Evolutionary conservation across 2,797 vertebrate species (phyloP).

Genomic region (Lutjanus campechanus): DNA sequence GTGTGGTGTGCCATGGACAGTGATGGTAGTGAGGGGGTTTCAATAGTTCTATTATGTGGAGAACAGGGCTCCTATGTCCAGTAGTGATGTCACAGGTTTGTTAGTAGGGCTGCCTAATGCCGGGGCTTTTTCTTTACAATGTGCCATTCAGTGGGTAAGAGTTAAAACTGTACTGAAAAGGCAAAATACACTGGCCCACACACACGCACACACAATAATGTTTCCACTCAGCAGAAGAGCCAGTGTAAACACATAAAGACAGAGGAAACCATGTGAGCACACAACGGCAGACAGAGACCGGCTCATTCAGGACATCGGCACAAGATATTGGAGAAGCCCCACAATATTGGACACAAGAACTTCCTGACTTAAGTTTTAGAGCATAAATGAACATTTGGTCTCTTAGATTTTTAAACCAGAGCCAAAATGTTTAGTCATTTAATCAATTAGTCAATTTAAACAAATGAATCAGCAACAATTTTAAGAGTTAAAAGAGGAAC

Average conservation of each 20-base stretch:
- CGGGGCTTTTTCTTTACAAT: conserved; percentile 73
- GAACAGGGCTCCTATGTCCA: conserved; percentile 82
- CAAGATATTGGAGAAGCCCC: neutral
- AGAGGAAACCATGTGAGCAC: conserved; percentile 14
- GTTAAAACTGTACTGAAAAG: conserved; percentile 56
- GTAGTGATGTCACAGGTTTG: conserved; percentile 82
- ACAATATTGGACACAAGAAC: neutral
- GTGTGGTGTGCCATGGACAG: conserved; percentile 64
- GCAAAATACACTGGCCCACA: conserved; percentile 25
- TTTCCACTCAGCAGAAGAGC: conserved; percentile 60
- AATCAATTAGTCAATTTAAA: neutral
- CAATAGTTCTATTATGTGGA: conserved; percentile 82
- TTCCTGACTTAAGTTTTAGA: neutral
- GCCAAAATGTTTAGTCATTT: neutral
- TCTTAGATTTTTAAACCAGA: neutral
- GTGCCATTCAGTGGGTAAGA: conserved; percentile 73
- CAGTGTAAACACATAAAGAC: conserved; percentile 20
- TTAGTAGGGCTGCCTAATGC: conserved; percentile 71
- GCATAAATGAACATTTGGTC: neutral
- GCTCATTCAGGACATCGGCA: neutral
- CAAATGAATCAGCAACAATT: neutral
- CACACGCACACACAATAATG: conserved; percentile 49
- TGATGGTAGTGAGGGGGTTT: conserved; percentile 65
- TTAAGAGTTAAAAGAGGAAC: neutral
- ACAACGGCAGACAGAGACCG: conserved; percentile 3